Conservation (phyloP, 2,888 invertebrate genomes). For the Acronicta alni region DNA sequence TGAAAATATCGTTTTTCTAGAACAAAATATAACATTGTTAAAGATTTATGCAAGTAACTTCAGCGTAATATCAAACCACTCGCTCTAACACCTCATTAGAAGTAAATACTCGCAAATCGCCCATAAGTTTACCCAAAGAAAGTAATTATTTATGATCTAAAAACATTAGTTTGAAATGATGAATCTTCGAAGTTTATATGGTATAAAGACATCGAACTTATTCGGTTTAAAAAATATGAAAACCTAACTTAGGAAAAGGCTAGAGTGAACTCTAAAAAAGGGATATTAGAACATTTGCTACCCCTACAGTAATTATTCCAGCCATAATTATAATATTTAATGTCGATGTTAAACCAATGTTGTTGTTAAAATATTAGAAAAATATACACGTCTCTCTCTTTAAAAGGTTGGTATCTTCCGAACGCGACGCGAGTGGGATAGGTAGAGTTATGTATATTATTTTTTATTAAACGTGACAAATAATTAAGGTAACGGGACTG, state of each 20-base stretch:
- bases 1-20: too few species aligned
- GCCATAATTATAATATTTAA: slow-evolving; percentile 24
- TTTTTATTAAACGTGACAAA: slow-evolving; percentile 38
- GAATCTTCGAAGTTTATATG: too few species aligned
- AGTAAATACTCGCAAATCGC: too few species aligned
- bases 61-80: too few species aligned
- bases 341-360: slow-evolving; percentile 52
- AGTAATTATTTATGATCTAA: too few species aligned
- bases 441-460: slow-evolving; percentile 26
- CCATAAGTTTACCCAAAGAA: too few species aligned
- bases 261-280: neutral
- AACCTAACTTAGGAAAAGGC: neutral
- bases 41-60: too few species aligned
- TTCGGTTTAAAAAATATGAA: too few species aligned
- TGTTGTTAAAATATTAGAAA: slow-evolving; percentile 56
- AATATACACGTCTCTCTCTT: slow-evolving; percentile 55
- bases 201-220: too few species aligned
- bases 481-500: slow-evolving; percentile 51
- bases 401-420: slow-evolving; percentile 44
- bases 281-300: slow-evolving; percentile 1
- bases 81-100: too few species aligned
- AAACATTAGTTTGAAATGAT: too few species aligned
- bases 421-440: slow-evolving; percentile 28
- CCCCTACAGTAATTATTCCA: slow-evolving; percentile 41
- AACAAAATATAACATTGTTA: too few species aligned